Conservation (phyloP, 2,888 invertebrate species). For the Sturmia bella region DNA sequence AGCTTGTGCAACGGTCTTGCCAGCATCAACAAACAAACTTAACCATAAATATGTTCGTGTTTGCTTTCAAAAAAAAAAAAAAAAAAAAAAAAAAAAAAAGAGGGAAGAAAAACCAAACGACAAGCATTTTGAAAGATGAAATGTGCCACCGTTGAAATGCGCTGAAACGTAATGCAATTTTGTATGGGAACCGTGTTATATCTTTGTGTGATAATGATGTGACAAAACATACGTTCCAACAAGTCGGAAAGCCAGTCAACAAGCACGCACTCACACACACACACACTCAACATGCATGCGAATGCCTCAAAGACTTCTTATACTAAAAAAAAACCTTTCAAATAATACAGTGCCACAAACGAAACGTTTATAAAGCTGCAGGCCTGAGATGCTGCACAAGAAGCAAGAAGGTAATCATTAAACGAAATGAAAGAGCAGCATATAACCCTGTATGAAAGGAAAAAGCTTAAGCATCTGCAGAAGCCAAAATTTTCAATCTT, state of each 20-base stretch:
- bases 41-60: too few relatives aligned
- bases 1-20: constrained; percentile 27
- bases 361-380: constrained; percentile 42
- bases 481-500: constrained; percentile 35
- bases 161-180: constrained; percentile 47
- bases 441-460: constrained; percentile 6
- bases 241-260: constrained; percentile 50
- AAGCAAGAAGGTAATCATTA: constrained; percentile 28
- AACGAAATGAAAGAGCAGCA: neutral
- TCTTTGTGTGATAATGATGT: constrained; percentile 68
- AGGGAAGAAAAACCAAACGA: too few relatives aligned
- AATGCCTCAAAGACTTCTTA: constrained; percentile 46
- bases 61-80: too few relatives aligned
- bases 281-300: neutral
- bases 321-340: constrained; percentile 1
- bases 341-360: constrained; percentile 43
- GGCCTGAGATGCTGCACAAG: constrained; percentile 19
- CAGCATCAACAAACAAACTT: too few relatives aligned
- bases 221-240: constrained; percentile 67
- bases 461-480: constrained; percentile 24
- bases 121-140: constrained; percentile 48
- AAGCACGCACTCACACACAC: constrained; percentile 47
- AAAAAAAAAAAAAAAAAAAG: neutral
- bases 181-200: constrained; percentile 32
- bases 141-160: constrained; percentile 61